Base-by-base conservation (phyloP, 1,140 invertebrate species). In the Pseudachorutes palmiensis region DNA sequence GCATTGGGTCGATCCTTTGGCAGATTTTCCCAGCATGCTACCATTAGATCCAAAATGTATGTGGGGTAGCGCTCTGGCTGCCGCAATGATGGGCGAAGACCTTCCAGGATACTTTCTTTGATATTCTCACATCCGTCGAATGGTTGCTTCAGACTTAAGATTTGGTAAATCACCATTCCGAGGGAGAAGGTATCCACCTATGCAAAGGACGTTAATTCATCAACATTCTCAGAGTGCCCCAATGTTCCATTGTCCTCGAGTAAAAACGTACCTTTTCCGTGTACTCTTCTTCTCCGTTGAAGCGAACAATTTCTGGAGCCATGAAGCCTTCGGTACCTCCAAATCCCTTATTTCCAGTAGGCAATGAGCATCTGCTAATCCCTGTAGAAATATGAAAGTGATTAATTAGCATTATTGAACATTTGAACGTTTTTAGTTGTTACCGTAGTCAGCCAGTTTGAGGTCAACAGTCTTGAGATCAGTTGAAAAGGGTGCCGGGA, bases 91-190 rank as follows among this genome's bases (percentile, higher is more conserved):
- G 96, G 96, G 64, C 95, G 80, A 31, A 89, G 91, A 49, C 95
- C 96, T 78, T 98, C 94, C 31, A 98, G 79, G 31, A 98, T 91
- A 72, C 91, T 92, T 74, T 98, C 94, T 76, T 97, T 97, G 1
- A 98, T 91, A 19, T 92, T 91, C 76, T 97, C 94, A 74, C 96
- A 90, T 71, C 93, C 85, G 75, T 97, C 92, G 75, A 97, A 97
- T 0, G 97, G 96, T 76, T 93, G 90, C 60, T 93, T 87, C 31
- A 98, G 81, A 2, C 92, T 95, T 19, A 98, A 80, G 51, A 98
- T 81, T 79, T 99, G 97, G 79, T 98, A 99, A 68, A 99, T 83
- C 74, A 98, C 92, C 94, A 99, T 98, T n/a, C 94, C 95, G 81
- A 97, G 98, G 0, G 95, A 98, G 77, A 98, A 99, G 72, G 94